Percentiles rank a stretch among this genome's conserved stretches.
Conservation (phyloP, 2,888 invertebrate species). For the Phrixothrix hirtus region DNA sequence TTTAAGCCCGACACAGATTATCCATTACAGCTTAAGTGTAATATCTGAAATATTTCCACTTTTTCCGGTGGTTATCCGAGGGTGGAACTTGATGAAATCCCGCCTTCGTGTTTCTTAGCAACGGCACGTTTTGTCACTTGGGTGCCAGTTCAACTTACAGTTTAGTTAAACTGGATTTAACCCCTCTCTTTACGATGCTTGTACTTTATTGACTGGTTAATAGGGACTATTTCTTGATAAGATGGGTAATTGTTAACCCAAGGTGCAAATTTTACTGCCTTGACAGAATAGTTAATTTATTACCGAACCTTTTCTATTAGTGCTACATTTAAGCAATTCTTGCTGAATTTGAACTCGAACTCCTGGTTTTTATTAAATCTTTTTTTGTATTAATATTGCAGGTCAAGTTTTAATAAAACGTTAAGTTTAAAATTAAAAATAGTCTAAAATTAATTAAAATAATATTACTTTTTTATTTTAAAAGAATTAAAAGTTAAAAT, state of each 20-base stretch:
- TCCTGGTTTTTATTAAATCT: too few species aligned
- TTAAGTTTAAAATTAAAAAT: too few species aligned
- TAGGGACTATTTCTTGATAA: slow-evolving; percentile 33
- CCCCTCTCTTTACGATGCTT: slow-evolving; percentile 13
- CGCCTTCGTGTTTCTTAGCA: slow-evolving; percentile 52
- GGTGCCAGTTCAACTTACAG: slow-evolving; percentile 46
- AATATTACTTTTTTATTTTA: too few species aligned
- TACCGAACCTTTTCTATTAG: too few species aligned
- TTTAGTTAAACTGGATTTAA: slow-evolving; percentile 46
- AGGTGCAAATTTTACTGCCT: slow-evolving; percentile 37
- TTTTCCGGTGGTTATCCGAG: slow-evolving; percentile 15
- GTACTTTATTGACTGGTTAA: slow-evolving; percentile 34
- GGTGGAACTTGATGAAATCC: slow-evolving; percentile 19
- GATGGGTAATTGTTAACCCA: slow-evolving; percentile 37
- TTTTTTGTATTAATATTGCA: too few species aligned
- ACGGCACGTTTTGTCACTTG: slow-evolving; percentile 47
- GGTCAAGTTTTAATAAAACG: too few species aligned
- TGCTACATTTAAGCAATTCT: too few species aligned
- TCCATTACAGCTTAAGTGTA: slow-evolving; percentile 43
- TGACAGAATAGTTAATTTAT: slow-evolving; percentile 36
- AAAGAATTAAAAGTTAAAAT: too few species aligned
- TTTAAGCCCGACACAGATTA: slow-evolving; percentile 45
- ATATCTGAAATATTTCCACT: slow-evolving; percentile 37
- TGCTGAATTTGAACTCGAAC: too few species aligned
- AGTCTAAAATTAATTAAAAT: too few species aligned